Percentiles rank a stretch among this genome's conserved stretches.
Evolutionary conservation across 2,113 vertebrate species (phyloP).

Genomic region (Atractosteus spatula): DNA sequence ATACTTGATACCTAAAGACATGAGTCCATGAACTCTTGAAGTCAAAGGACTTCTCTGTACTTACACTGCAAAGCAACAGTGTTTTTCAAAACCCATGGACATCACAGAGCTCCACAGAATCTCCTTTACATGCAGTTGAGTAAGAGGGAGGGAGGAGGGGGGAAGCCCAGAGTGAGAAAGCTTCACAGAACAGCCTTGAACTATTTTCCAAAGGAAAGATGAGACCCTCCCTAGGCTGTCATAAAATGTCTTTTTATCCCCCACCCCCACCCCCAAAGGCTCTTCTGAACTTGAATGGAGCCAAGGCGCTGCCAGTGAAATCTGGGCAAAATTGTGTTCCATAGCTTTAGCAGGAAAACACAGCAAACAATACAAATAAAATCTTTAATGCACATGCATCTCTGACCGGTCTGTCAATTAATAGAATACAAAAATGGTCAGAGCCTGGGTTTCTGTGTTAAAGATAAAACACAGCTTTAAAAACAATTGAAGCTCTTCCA

Average conservation of each 20-base stretch:
- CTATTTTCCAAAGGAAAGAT: constrained; percentile 91
- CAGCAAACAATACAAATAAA: too few relatives aligned
- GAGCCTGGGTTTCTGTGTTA: too few relatives aligned
- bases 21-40: constrained; percentile 83
- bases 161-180: constrained; percentile 72
- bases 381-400: too few relatives aligned
- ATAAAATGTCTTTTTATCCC: constrained; percentile 87
- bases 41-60: constrained; percentile 78
- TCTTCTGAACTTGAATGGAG: too few relatives aligned
- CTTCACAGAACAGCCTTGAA: constrained; percentile 94
- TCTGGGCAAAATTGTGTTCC: too few relatives aligned
- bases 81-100: constrained; percentile 78
- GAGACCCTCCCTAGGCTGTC: constrained; percentile 90
- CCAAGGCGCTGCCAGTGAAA: too few relatives aligned
- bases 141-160: constrained; percentile 63
- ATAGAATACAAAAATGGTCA: too few relatives aligned
- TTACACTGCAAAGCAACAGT: constrained; percentile 66
- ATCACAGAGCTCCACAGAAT: constrained; percentile 85
- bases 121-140: constrained; percentile 86
- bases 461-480: too few relatives aligned
- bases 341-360: too few relatives aligned
- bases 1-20: constrained; percentile 86
- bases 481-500: constrained; percentile 68
- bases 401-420: too few relatives aligned
- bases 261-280: constrained; percentile 44